Evolutionary conservation across 2,113 vertebrate species (phyloP), one percentile per base, ranked within the genome.

Genomic region (Irena cyanogastra): DNA sequence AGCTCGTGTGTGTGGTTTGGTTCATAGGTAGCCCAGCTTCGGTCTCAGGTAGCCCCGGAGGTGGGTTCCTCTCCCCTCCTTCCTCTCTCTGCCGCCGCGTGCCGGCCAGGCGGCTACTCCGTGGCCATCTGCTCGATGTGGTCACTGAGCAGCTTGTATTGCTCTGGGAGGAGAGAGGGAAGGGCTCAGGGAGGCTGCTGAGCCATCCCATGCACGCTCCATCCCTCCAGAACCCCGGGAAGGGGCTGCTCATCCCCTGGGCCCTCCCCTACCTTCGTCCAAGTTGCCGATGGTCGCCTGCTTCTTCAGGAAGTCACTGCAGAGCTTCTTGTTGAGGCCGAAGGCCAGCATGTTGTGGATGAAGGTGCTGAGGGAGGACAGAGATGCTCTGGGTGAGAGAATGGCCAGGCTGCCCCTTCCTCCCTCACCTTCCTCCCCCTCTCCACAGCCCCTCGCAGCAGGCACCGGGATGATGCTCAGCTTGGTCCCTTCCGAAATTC

Each of bases 261-360:
- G 9, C 16, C 53, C 13, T 0, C 6, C 31, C 95, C 57, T 91
- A 99, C 99, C 99, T 98, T 99, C 98, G 16, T 99, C 99, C 91
- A 99, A 96, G 88, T 99, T 99, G 70, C 99, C 99, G 2, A 99
- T 99, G 94, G 99, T 98, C 0, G 99, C 99, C 95, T 99, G 99
- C 94, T 99, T 99, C 98, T 99, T 99, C 95, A 99, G 97, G 86
- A 99, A 99, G 94, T 99, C 99, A 0, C 98, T 98, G 97, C 99
- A 99, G 78, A 99, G 98, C 96, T 99, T 99, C 98, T 98, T 99
- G 96, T 83, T 99, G 87, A 99, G 97, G 11, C 99, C 99, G 1
- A 99, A 99, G 0, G 99, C 99, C 98, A 99, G 87, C 99, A 99
- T 99, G 97, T 99, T 99, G 91, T 99, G 99, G 8, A 99, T 99